phyloP scores from a whole-genome alignment of 2,113 vertebrate genomes.

The Okapia johnstoni region DNA sequence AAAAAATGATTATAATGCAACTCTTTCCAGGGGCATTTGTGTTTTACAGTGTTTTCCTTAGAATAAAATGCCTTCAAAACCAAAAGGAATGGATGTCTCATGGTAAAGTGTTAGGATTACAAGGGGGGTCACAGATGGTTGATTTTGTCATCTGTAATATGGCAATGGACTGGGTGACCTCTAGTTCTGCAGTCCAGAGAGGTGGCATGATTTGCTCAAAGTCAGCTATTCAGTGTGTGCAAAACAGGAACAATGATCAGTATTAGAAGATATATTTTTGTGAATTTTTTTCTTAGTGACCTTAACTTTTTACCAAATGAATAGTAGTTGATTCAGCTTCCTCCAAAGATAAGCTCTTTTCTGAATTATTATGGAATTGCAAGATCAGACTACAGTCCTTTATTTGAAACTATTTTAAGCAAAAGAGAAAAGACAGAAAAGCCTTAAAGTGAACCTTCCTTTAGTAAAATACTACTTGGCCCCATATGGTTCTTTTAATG shows the following conservation, averaged over 20 bases:
- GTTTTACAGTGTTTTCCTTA: not conserved
- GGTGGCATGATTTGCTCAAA: not conserved
- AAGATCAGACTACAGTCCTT: not conserved
- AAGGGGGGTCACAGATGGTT: not conserved
- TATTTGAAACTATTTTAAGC: constrained; percentile 1
- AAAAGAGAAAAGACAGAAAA: not conserved
- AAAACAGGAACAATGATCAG: not conserved
- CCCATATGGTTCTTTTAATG: not conserved
- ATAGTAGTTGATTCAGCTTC: not conserved
- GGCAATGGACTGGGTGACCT: not conserved
- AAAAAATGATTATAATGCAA: not conserved
- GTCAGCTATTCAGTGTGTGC: not conserved
- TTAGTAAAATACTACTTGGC: not conserved
- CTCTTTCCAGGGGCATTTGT: not conserved
- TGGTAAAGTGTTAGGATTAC: not conserved
- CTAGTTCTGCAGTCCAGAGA: not conserved
- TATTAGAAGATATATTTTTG: not conserved
- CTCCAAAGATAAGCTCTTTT: not conserved
- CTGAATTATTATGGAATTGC: not conserved
- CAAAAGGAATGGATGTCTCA: not conserved
- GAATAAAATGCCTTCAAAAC: not conserved
- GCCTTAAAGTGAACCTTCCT: not conserved
- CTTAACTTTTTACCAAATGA: not conserved
- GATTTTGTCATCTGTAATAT: not conserved
- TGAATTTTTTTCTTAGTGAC: not conserved